Conservation (phyloP, 2,797 vertebrate genomes). For the Pogonophryne albipinna region DNA sequence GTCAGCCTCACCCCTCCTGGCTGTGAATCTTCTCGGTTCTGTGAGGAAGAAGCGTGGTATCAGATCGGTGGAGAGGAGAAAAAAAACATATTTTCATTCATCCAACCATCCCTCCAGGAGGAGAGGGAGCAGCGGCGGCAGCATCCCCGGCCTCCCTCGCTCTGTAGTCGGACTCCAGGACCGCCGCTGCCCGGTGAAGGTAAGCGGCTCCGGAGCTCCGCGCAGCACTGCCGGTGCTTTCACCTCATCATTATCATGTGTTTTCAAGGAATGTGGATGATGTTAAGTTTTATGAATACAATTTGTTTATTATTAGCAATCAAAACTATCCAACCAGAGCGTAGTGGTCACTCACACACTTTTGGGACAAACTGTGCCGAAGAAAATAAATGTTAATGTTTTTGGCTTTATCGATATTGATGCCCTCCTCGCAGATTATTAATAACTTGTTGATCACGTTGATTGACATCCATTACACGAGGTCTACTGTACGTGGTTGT, state of each 20-base stretch:
- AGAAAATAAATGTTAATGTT: background rate
- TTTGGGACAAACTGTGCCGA: too few species aligned
- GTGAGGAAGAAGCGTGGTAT: background rate
- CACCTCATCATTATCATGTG: background rate
- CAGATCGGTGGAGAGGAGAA: conserved; percentile 24
- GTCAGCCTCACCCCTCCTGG: conserved; percentile 25
- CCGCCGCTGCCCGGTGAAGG: conserved; percentile 76
- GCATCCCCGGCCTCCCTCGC: conserved; percentile 71
- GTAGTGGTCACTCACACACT: background rate
- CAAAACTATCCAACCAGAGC: background rate
- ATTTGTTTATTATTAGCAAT: conserved; percentile 1
- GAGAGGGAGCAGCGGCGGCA: conserved; percentile 57
- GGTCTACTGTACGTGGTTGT: too few species aligned
- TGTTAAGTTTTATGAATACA: background rate
- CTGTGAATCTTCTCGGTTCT: conserved; percentile 16
- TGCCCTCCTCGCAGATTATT: background rate
- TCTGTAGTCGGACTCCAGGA: conserved; percentile 64
- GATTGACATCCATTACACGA: background rate
- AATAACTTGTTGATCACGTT: conserved; percentile 53
- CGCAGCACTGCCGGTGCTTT: background rate
- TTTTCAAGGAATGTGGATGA: background rate
- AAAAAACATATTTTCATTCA: conserved; percentile 1
- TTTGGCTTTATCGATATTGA: background rate
- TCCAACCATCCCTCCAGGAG: conserved; percentile 29
- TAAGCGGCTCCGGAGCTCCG: conserved; percentile 66